phyloP scores from a whole-genome alignment of 2,797 vertebrate species.

The Mormyrops attenuatus region DNA sequence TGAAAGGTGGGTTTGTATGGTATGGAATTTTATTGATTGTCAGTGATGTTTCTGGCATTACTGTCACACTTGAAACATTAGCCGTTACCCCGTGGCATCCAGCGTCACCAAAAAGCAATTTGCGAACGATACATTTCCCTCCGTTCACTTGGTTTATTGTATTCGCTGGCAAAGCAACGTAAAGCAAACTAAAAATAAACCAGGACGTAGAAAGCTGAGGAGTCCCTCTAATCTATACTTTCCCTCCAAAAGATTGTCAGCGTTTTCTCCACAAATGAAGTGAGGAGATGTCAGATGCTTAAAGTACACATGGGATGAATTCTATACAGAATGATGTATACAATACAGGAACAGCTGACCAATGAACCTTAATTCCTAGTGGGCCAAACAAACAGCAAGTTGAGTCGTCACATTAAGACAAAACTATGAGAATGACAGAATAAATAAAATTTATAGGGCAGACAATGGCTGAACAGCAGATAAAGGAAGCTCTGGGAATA shows the following conservation, averaged over 20 bases:
- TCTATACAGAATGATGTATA: neutral
- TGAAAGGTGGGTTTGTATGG: neutral
- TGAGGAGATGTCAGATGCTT: neutral
- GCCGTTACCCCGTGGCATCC: neutral
- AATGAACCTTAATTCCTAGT: too few species aligned
- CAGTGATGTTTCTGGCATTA: neutral
- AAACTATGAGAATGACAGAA: conserved; percentile 7
- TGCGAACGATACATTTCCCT: neutral
- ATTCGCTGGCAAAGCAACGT: neutral
- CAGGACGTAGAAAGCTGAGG: neutral
- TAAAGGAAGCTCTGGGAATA: neutral
- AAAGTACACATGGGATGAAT: neutral
- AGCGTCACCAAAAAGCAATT: neutral
- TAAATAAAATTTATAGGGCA: neutral
- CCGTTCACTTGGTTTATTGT: neutral
- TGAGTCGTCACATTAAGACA: neutral
- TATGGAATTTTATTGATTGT: neutral
- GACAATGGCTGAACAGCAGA: neutral
- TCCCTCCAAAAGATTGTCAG: neutral
- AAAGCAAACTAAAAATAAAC: conserved; percentile 3
- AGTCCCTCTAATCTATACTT: neutral
- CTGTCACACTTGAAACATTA: conserved; percentile 1
- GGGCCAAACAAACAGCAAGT: neutral
- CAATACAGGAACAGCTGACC: neutral
- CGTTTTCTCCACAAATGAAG: neutral